Conservation (phyloP, 2,113 vertebrate species). For the Eurypyga helias region DNA sequence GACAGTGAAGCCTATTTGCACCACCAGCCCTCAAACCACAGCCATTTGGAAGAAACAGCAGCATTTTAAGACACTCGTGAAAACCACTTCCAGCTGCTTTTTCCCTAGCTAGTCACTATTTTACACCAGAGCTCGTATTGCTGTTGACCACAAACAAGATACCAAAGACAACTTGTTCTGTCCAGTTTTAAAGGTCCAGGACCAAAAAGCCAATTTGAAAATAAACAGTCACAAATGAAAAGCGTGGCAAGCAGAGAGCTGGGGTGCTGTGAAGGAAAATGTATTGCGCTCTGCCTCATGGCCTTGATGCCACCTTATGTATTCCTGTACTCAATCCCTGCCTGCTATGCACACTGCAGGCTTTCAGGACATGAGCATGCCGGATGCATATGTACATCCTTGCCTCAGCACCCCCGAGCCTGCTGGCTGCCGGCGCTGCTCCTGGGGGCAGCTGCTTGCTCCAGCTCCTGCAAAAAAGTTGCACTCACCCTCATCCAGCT, state of each 20-base stretch:
- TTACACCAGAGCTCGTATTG: neutral
- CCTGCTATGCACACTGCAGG: neutral
- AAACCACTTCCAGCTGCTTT: neutral
- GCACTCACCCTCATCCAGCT: rapidly evolving
- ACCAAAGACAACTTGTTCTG: neutral
- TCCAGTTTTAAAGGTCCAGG: neutral
- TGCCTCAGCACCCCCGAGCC: rapidly evolving
- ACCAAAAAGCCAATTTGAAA: neutral
- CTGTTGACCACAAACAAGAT: neutral
- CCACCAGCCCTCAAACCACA: neutral
- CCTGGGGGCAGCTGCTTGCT: neutral
- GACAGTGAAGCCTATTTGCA: neutral
- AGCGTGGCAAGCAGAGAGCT: neutral
- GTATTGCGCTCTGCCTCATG: neutral
- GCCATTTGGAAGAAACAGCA: neutral
- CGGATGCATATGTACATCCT: neutral
- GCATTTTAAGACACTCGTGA: neutral
- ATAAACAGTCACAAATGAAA: neutral
- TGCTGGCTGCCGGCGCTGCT: neutral
- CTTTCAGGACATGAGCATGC: rapidly evolving
- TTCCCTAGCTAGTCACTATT: neutral
- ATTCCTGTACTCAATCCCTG: neutral
- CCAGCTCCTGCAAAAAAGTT: neutral
- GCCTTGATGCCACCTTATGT: neutral
- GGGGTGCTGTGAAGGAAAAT: neutral